A percentile compares a stretch with the other conserved stretches of the same genome.
phyloP scores from a whole-genome alignment of 2,113 vertebrate genomes.

The Eonycteris spelaea region DNA sequence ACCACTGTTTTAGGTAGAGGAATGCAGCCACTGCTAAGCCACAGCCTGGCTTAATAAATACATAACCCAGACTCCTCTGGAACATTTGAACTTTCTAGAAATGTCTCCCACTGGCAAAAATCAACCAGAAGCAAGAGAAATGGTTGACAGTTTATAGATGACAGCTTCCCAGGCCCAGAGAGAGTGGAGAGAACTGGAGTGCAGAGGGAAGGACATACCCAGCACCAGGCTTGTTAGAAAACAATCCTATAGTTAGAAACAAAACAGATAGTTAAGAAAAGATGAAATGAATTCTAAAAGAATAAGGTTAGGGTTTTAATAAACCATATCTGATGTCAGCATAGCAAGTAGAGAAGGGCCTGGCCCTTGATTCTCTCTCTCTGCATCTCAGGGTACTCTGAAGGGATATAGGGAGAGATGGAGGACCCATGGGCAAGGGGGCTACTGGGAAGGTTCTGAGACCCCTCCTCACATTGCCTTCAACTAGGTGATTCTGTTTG shows the following conservation, averaged over 20 bases:
- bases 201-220: not conserved
- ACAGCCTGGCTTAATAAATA: not conserved
- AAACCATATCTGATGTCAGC: not conserved
- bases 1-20: not conserved
- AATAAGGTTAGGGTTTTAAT: not conserved
- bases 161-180: not conserved
- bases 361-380: not conserved
- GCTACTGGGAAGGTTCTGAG: not conserved
- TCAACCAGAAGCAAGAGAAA: not conserved
- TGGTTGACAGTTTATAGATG: too few relatives aligned
- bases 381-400: accelerated
- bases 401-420: not conserved
- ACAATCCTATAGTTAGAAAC: too few relatives aligned
- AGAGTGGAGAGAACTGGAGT: not conserved
- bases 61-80: too few relatives aligned
- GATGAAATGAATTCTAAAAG: not conserved
- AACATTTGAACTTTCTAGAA: not conserved
- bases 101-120: not conserved
- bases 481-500: not conserved
- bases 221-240: not conserved
- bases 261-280: not conserved
- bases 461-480: too few relatives aligned
- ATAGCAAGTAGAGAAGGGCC: not conserved
- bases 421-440: not conserved
- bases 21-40: too few relatives aligned